Base-by-base conservation (phyloP, 1,140 invertebrate species). In the Aphelenchoides besseyi region DNA sequence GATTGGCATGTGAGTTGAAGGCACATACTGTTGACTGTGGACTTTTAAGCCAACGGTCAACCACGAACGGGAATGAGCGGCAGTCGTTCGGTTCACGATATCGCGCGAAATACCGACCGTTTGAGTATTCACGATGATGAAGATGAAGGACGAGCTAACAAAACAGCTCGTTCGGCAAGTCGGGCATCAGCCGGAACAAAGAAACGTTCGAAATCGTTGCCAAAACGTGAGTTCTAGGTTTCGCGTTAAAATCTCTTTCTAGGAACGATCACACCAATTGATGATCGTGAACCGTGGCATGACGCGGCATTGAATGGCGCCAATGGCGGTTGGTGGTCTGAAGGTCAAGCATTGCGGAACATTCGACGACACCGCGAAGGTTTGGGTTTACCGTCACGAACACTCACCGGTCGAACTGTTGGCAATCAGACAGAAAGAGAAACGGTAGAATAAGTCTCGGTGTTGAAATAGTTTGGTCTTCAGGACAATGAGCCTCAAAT, bases 321-420 rank as follows among this genome's bases (percentile, higher is more conserved):
- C n/a, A 28, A 18, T 1, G 64, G 67, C 16, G 67, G 67, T n/a
- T 69, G 68, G 57, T 69, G 59, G 61, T 26, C 63, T n/a, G 67
- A 69, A 37, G 67, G 67, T 26, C 67, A 69, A 69, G 67, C 67
- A 1, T 71, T 69, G 61, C 16, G 67, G 18, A 69, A 69, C 64
- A 18, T 69, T 12, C 67, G 67, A 12, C 61, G 67, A 2, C 67
- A 69, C 32, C 61, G 68, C 12, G 61, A 69, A 71, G 32, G 12
- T 16, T 26, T 23, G n/a, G 36, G 36, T 1, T n/a, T 66, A 23
- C 63, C 63, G 5, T 23, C 55, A 12, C 18, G 18, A 5, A 59
- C 55, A 33, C 5, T 48, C 41, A 48, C 41, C 41, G 41, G 41
- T 23, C 41, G 41, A 48, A 48, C 41, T 23, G 41, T 23, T 23